These are phyloP conservation scores for Gulo gulo DNA, from an alignment of 2,113 vertebrate species.

Conservation along the genomic window DNA sequence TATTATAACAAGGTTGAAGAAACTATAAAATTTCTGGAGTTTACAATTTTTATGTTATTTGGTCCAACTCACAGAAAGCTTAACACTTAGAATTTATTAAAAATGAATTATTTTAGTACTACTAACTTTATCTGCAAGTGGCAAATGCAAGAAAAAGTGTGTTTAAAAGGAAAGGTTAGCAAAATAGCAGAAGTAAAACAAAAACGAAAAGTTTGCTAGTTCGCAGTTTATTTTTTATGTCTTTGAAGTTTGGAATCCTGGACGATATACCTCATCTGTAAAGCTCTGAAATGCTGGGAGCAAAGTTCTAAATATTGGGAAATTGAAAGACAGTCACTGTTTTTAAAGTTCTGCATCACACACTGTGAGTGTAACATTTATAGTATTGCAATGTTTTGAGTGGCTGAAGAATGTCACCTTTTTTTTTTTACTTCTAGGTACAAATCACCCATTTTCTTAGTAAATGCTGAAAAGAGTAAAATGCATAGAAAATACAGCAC, in stretches of 20 bases:
- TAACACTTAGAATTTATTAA: constrained; percentile 61
- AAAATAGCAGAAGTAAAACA: constrained; percentile 72
- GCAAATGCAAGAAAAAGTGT: constrained; percentile 55
- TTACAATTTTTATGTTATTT: constrained; percentile 58
- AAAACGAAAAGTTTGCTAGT: constrained; percentile 62
- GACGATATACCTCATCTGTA: constrained; percentile 40
- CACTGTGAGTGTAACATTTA: background rate
- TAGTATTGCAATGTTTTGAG: background rate
- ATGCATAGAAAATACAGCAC: background rate
- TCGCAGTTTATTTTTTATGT: constrained; percentile 66
- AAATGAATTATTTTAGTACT: constrained; percentile 57
- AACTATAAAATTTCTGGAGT: constrained; percentile 48
- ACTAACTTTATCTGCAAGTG: constrained; percentile 64
- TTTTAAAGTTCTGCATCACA: constrained; percentile 8
- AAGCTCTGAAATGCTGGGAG: constrained; percentile 35
- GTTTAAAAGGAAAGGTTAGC: constrained; percentile 74
- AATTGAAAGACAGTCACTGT: constrained; percentile 51
- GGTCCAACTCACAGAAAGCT: constrained; percentile 52
- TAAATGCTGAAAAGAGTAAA: background rate
- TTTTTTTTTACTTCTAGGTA: background rate
- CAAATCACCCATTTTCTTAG: constrained; percentile 15
- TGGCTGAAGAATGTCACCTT: background rate
- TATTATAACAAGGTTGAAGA: constrained; percentile 66
- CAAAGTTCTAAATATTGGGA: constrained; percentile 42
- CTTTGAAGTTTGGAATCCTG: constrained; percentile 65